Base-by-base conservation (phyloP, 2,888 invertebrate genomes). In the Halictus ligatus region DNA sequence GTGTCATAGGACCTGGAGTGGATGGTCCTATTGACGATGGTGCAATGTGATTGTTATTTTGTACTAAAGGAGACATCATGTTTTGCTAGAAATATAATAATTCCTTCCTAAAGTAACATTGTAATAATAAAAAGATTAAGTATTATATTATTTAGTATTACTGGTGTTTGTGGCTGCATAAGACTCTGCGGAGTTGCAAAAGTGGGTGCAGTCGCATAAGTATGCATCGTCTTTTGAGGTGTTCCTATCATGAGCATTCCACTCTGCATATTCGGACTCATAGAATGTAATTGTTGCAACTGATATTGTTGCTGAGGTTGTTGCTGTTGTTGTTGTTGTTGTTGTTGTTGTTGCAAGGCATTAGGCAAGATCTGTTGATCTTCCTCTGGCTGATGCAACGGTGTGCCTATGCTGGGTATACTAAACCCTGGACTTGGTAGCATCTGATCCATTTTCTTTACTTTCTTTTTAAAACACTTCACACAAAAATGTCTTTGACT, bases 101-200 rank as follows among this genome's bases (percentile, higher is more conserved):
- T 43, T 81, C 15, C 21, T 48, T 15, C 1, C 12, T 25, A n/a
- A 78, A 7, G 48, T 81, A 29, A 46, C 6, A 43, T 74, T 13
- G 40, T 67, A 50, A 40, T 21, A 60, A n/a, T 72, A 46, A 21
- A 77, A n/a, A 64, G 73, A 73, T 72, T 73, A n/a, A 64, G 35
- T 43, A 69, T 2, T n/a, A 73, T 73, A 67, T 73, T 67, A 21
- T 29, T 35, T 50, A 60, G 7, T 8, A 35, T 54, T 96, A 98
- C 98, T 88, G 98, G 98, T 82, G 98, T 98, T 95, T 98, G 98
- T 1, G 98, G 98, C 95, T 98, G 98, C 97, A 98, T 98, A 95
- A 98, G 96, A 92, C 97, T 98, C 92, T 98, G 98, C 3, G 98
- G 98, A 0, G 98, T 97, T 3, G 97, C 96, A 95, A 97, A 98